Percentiles rank a stretch among this genome's conserved stretches.
These are phyloP conservation scores for Dorcus parallelipipedus DNA, from an alignment of 2,888 invertebrate species.

Conservation along the genomic window DNA sequence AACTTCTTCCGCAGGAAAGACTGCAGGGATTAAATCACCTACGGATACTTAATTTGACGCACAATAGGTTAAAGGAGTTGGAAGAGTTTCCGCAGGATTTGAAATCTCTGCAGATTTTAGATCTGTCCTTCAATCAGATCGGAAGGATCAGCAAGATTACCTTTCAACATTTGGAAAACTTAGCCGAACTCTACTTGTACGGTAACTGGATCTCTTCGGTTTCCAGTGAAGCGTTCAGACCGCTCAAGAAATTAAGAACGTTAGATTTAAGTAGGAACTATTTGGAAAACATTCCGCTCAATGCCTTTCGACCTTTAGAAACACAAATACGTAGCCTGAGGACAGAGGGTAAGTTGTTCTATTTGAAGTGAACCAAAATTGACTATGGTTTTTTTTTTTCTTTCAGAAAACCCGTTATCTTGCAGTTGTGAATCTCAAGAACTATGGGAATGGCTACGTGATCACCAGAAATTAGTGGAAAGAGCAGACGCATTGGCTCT, in stretches of 20 bases:
- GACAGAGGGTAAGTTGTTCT: conserved; percentile 69
- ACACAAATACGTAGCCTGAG: conserved; percentile 75
- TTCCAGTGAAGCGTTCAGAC: conserved; percentile 73
- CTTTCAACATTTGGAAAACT: conserved; percentile 72
- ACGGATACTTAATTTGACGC: conserved; percentile 75
- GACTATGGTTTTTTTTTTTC: conserved; percentile 6
- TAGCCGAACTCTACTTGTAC: conserved; percentile 73
- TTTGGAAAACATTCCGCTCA: conserved; percentile 74
- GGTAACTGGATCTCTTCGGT: conserved; percentile 80
- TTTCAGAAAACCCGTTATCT: conserved; percentile 80
- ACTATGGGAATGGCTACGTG: conserved; percentile 88
- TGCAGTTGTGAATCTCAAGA: conserved; percentile 90
- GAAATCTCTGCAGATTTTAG: conserved; percentile 72
- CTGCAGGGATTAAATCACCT: conserved; percentile 74
- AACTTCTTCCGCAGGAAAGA: conserved; percentile 79
- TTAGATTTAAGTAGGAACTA: conserved; percentile 82
- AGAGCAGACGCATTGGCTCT: conserved; percentile 59
- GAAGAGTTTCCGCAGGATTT: conserved; percentile 80
- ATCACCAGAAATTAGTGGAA: conserved; percentile 73
- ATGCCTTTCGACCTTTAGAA: conserved; percentile 74
- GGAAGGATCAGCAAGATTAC: conserved; percentile 65
- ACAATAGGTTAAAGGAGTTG: conserved; percentile 75
- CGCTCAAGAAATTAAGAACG: conserved; percentile 68
- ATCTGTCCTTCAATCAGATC: conserved; percentile 80
- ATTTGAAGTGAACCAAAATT: no score